Percentiles rank a stretch among this genome's conserved stretches.
Conservation (phyloP, 2,797 vertebrate species). For the Protonibea diacanthus region DNA sequence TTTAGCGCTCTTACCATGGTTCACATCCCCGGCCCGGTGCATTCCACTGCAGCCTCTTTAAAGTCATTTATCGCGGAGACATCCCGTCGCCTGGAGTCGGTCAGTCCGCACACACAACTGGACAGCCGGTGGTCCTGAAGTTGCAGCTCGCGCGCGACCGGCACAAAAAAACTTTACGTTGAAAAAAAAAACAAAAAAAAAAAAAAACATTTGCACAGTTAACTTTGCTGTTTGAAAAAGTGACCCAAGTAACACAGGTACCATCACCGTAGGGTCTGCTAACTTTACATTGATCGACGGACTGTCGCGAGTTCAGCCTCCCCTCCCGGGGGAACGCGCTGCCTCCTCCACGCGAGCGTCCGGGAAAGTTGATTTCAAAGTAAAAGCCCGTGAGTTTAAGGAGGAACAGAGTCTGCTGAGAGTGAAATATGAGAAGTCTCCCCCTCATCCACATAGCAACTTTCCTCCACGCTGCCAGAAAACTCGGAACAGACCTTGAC, state of each 20-base stretch:
- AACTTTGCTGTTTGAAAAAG: no score
- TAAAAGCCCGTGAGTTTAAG: conserved; percentile 40
- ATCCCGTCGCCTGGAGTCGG: background rate
- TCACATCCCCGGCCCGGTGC: conserved; percentile 26
- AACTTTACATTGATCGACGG: background rate
- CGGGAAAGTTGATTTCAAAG: conserved; percentile 53
- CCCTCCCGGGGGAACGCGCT: conserved; percentile 11
- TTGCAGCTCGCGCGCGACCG: conserved; percentile 28
- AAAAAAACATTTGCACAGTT: background rate
- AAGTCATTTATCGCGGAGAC: conserved; percentile 22
- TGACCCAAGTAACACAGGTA: fast-evolving
- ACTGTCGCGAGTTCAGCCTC: background rate
- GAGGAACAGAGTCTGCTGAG: background rate
- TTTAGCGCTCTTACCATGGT: conserved; percentile 64
- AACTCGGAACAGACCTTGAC: background rate
- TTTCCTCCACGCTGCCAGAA: conserved; percentile 8
- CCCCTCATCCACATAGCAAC: conserved; percentile 2
- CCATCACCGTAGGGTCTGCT: no score
- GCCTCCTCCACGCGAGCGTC: conserved; percentile 26
- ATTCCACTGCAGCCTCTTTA: conserved; percentile 26
- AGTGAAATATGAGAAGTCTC: conserved; percentile 58
- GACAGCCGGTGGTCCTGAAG: conserved; percentile 70
- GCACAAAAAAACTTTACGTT: background rate
- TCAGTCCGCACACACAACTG: background rate
- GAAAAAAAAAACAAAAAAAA: background rate